phyloP scores from a whole-genome alignment of 2,113 vertebrate genomes.

The Bucco capensis region DNA sequence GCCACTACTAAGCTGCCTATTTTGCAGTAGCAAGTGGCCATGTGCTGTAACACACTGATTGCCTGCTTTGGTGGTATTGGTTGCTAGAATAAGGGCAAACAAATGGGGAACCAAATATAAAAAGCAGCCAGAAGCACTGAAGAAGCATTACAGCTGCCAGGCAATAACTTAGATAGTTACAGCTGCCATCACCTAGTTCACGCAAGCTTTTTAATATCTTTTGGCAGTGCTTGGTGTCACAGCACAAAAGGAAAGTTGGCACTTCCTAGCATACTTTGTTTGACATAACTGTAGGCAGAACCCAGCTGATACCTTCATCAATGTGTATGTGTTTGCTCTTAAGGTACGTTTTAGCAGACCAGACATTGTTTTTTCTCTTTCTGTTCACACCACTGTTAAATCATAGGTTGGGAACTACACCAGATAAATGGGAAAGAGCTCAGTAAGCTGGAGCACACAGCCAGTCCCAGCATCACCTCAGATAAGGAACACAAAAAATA shows the following conservation, averaged over 20 bases:
- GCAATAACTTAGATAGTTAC: slow-evolving; percentile 85
- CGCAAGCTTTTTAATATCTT: slow-evolving; percentile 85
- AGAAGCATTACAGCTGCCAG: slow-evolving; percentile 80
- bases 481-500: slow-evolving; percentile 52
- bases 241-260: slow-evolving; percentile 85
- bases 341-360: slow-evolving; percentile 72
- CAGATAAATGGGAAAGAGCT: slow-evolving; percentile 56
- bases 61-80: slow-evolving; percentile 69
- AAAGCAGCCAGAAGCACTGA: slow-evolving; percentile 77
- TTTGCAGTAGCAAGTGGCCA: slow-evolving; percentile 66
- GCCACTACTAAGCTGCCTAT: slow-evolving; percentile 61
- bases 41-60: slow-evolving; percentile 61
- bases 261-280: slow-evolving; percentile 80
- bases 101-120: slow-evolving; percentile 71
- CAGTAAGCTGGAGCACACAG: slow-evolving; percentile 18
- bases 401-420: slow-evolving; percentile 59
- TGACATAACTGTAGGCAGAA: slow-evolving; percentile 84
- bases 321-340: slow-evolving; percentile 71
- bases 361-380: slow-evolving; percentile 46
- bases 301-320: slow-evolving; percentile 83
- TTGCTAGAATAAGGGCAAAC: slow-evolving; percentile 79
- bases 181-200: slow-evolving; percentile 85
- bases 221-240: slow-evolving; percentile 79
- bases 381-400: slow-evolving; percentile 51
- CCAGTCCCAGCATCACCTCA: slow-evolving; percentile 57